These are phyloP conservation scores for Zaprionus camerounensis DNA, from an alignment of 1,140 invertebrate species.

Conservation along the genomic window DNA sequence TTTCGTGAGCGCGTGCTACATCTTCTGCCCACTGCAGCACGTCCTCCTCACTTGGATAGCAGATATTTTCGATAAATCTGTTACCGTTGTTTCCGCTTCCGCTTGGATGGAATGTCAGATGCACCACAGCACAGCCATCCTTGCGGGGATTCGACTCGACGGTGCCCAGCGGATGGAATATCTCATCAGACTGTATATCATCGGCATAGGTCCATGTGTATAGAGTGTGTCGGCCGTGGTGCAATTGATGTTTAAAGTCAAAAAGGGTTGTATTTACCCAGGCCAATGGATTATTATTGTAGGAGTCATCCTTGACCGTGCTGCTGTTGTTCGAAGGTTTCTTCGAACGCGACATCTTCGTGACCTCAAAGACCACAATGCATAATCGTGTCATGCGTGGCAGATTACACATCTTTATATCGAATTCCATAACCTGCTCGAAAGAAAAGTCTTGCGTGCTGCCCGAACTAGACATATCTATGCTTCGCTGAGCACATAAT, in stretches of 20 bases:
- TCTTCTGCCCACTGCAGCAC: conserved; percentile 88
- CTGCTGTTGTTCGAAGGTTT: conserved; percentile 77
- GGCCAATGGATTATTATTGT: conserved; percentile 88
- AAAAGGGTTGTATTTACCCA: conserved; percentile 98
- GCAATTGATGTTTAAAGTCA: conserved; percentile 95
- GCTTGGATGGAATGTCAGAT: conserved; percentile 92
- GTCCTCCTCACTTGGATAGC: conserved; percentile 89
- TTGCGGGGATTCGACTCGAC: conserved; percentile 94
- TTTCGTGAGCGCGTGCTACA: conserved; percentile 47
- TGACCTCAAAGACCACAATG: conserved; percentile 94
- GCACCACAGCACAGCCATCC: conserved; percentile 91
- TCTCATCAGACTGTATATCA: conserved; percentile 93
- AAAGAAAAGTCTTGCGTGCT: conserved; percentile 89
- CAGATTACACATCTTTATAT: conserved; percentile 92
- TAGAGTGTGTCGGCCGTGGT: conserved; percentile 92
- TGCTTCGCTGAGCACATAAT: conserved; percentile 63
- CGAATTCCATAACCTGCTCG: conserved; percentile 90
- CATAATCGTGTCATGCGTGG: conserved; percentile 95
- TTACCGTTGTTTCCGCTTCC: conserved; percentile 84
- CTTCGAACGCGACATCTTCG: conserved; percentile 84
- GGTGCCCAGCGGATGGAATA: conserved; percentile 93
- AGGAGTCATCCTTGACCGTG: conserved; percentile 62
- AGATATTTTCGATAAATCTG: conserved; percentile 87
- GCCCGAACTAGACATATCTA: conserved; percentile 48
- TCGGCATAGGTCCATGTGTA: conserved; percentile 96